Percentiles rank a stretch among this genome's conserved stretches.
phyloP scores from a whole-genome alignment of 2,113 vertebrate species.

The Oncorhynchus gorbuscha region DNA sequence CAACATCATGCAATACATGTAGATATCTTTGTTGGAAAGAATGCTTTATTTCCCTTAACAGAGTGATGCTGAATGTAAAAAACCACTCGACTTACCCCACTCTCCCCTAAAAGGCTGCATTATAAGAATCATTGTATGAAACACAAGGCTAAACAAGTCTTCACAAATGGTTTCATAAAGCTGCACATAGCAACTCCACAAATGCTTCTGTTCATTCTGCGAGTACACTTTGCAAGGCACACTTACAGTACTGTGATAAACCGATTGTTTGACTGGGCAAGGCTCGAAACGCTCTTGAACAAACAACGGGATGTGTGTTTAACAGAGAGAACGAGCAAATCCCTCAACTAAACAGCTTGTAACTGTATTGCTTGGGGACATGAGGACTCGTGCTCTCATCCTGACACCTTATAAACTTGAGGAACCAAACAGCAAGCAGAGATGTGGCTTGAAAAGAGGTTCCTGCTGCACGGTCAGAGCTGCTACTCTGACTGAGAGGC shows the following conservation, averaged over 20 bases:
- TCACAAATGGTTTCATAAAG: background rate
- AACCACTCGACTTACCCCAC: too few species aligned
- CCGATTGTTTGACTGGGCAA: background rate
- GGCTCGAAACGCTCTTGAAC: background rate
- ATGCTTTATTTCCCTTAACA: too few species aligned
- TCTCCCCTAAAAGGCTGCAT: background rate
- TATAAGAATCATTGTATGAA: background rate
- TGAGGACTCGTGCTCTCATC: background rate
- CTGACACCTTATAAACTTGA: background rate
- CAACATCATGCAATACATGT: too few species aligned
- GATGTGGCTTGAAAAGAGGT: constrained; percentile 20
- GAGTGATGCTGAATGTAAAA: too few species aligned
- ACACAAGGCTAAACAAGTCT: background rate
- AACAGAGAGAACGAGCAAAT: background rate
- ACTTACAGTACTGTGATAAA: background rate
- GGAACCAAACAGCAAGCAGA: constrained; percentile 11
- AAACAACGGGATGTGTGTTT: constrained; percentile 8
- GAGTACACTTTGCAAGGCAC: background rate
- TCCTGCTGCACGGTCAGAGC: constrained; percentile 3
- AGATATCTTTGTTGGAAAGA: too few species aligned
- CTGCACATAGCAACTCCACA: background rate
- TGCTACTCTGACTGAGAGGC: constrained; percentile 20
- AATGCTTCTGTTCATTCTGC: background rate
- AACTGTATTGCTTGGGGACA: constrained; percentile 6
- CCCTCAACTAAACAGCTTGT: constrained; percentile 10